Evolutionary conservation across 2,888 invertebrate species (phyloP).

Genomic region (Netelia melanura): DNA sequence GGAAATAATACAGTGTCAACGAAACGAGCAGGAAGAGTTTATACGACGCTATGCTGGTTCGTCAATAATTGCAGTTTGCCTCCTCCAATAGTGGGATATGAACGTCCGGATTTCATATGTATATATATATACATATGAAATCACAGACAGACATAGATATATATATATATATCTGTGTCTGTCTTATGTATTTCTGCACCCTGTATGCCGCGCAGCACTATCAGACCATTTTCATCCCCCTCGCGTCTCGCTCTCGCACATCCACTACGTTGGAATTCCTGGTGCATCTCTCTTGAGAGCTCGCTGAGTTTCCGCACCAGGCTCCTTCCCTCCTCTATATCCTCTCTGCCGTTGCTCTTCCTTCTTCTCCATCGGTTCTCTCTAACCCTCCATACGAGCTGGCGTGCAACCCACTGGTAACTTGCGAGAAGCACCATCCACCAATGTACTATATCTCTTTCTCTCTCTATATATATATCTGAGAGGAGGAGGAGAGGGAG

Average conservation of each 20-base stretch:
- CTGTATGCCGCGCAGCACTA: not conserved
- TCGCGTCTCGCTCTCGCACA: slow-evolving; percentile 34
- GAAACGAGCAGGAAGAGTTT: slow-evolving; percentile 60
- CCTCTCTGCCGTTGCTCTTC: slow-evolving; percentile 34
- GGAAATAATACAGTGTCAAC: slow-evolving; percentile 65
- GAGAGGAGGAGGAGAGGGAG: not conserved
- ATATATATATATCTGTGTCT: not conserved
- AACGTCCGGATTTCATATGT: not conserved
- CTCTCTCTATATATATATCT: not conserved
- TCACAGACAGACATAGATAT: too few species aligned
- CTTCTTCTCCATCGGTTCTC: slow-evolving; percentile 42
- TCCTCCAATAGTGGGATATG: slow-evolving; percentile 8
- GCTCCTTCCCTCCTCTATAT: slow-evolving; percentile 16
- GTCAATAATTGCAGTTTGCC: slow-evolving; percentile 66
- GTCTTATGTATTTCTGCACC: too few species aligned
- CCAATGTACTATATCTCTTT: slow-evolving; percentile 14
- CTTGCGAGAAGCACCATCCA: slow-evolving; percentile 36
- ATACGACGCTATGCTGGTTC: slow-evolving; percentile 44
- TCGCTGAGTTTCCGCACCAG: slow-evolving; percentile 54
- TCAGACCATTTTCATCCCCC: slow-evolving; percentile 30
- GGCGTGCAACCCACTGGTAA: slow-evolving; percentile 17
- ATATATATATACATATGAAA: not conserved
- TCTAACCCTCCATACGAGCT: not conserved
- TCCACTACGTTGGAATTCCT: slow-evolving; percentile 54
- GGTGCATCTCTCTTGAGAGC: slow-evolving; percentile 58